phyloP scores from a whole-genome alignment of 2,888 invertebrate genomes.

The Drosophila rubida region DNA sequence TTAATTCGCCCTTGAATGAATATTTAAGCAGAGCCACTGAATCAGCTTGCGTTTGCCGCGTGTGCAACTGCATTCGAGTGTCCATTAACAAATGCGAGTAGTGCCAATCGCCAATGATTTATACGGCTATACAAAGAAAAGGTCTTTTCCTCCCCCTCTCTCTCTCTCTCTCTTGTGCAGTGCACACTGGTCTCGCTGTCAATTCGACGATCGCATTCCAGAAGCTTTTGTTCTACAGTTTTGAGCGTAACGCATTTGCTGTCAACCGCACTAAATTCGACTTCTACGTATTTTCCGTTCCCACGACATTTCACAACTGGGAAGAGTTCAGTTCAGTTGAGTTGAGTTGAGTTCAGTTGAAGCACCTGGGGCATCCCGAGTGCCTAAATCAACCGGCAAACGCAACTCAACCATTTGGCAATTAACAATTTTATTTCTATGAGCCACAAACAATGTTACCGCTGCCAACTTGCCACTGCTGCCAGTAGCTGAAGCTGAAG shows the following conservation, averaged over 20 bases:
- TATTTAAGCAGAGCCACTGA: conserved; percentile 47
- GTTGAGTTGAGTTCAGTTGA: conserved; percentile 12
- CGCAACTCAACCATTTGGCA: conserved; percentile 73
- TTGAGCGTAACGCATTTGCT: conserved; percentile 53
- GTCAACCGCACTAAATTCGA: conserved; percentile 46
- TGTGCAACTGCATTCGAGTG: conserved; percentile 58
- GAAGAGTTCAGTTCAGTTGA: conserved; percentile 5
- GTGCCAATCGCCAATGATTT: conserved; percentile 26
- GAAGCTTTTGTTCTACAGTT: conserved; percentile 44
- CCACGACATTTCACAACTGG: conserved; percentile 66
- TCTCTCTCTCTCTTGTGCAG: too few relatives aligned
- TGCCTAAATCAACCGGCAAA: conserved; percentile 67
- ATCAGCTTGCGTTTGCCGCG: conserved; percentile 59
- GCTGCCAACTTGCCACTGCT: conserved; percentile 19
- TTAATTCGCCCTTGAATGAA: conserved; percentile 72
- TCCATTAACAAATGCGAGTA: conserved; percentile 18
- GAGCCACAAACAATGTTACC: conserved; percentile 73
- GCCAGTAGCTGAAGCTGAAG: neutral
- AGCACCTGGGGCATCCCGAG: conserved; percentile 37
- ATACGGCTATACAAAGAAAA: conserved; percentile 7
- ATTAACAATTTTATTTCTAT: conserved; percentile 82
- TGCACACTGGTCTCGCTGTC: neutral
- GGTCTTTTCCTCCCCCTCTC: neutral
- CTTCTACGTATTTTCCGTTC: conserved; percentile 51
- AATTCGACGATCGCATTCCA: conserved; percentile 40